Percentiles rank a stretch among this genome's conserved stretches.
Evolutionary conservation across 1,140 invertebrate genomes (phyloP).

Genomic region (Drosophila chauvacae): DNA sequence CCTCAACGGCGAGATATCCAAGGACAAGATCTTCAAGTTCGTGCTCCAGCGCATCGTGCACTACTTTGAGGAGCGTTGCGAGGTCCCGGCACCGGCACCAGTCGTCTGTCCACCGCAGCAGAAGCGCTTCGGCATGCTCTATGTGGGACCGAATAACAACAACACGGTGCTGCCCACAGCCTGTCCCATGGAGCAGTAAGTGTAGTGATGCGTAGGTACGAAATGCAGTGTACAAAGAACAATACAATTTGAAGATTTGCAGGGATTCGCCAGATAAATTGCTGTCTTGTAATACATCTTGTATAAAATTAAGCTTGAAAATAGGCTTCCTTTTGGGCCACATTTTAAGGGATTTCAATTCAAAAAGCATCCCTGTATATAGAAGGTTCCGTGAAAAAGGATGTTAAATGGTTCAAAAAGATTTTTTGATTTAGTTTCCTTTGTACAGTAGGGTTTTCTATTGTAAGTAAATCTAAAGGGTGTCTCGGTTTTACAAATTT

Average conservation of each 20-base stretch:
- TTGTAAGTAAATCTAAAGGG: constrained; percentile 17
- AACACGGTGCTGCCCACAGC: constrained; percentile 52
- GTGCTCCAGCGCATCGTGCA: constrained; percentile 76
- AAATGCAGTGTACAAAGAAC: constrained; percentile 6
- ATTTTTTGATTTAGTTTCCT: constrained; percentile 17
- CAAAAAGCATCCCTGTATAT: neutral
- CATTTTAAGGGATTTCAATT: neutral
- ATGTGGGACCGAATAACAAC: constrained; percentile 62
- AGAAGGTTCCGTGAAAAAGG: neutral
- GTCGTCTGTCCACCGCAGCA: constrained; percentile 74
- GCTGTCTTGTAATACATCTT: neutral
- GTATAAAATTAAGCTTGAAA: neutral
- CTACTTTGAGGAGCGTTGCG: constrained; percentile 80
- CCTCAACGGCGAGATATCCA: constrained; percentile 77
- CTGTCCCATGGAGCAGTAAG: constrained; percentile 81
- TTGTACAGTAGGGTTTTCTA: constrained; percentile 15
- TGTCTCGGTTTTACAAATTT: constrained; percentile 11
- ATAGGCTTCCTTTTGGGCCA: neutral
- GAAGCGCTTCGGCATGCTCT: constrained; percentile 71
- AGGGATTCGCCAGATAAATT: neutral
- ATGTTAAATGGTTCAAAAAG: constrained; percentile 20
- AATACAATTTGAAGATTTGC: constrained; percentile 5
- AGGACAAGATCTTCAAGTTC: constrained; percentile 81
- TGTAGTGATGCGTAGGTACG: neutral
- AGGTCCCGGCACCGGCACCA: constrained; percentile 48